phyloP scores from a whole-genome alignment of 1,140 invertebrate genomes.

The Neodiprion fabricii region DNA sequence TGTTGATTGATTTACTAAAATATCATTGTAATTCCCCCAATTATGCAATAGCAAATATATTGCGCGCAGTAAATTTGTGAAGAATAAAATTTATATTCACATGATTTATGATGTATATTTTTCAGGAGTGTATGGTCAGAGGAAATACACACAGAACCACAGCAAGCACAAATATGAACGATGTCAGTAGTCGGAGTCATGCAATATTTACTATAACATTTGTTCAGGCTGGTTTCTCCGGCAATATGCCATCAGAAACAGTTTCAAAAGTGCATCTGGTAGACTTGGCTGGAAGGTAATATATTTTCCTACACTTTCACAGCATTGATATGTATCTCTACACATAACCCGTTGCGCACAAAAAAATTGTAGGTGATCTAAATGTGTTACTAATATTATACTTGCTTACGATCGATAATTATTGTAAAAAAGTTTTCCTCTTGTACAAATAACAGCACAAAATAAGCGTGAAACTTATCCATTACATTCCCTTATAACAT shows the following conservation, averaged over 20 bases:
- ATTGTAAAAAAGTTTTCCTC: no score
- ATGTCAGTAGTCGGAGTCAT: constrained; percentile 90
- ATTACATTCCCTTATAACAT: no score
- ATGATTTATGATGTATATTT: constrained; percentile 12
- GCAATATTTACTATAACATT: constrained; percentile 95
- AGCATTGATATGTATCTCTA: background rate
- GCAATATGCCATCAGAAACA: constrained; percentile 83
- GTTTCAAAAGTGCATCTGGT: constrained; percentile 90
- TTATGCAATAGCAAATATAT: background rate
- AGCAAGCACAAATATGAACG: constrained; percentile 86
- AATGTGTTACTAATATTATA: no score
- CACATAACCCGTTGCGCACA: background rate
- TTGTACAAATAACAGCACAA: no score
- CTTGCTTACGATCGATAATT: no score
- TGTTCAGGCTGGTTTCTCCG: constrained; percentile 82
- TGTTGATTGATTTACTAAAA: constrained; percentile 6
- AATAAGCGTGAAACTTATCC: no score
- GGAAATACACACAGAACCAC: constrained; percentile 83
- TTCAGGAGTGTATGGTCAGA: constrained; percentile 75
- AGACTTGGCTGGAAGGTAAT: constrained; percentile 83
- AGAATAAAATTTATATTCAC: no score
- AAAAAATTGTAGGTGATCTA: no score
- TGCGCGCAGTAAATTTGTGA: no score
- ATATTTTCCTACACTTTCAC: background rate
- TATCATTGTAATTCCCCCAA: constrained; percentile 15